These are phyloP conservation scores for Microtus ochrogaster DNA, from an alignment of 2,113 vertebrate genomes.

Conservation along the genomic window DNA sequence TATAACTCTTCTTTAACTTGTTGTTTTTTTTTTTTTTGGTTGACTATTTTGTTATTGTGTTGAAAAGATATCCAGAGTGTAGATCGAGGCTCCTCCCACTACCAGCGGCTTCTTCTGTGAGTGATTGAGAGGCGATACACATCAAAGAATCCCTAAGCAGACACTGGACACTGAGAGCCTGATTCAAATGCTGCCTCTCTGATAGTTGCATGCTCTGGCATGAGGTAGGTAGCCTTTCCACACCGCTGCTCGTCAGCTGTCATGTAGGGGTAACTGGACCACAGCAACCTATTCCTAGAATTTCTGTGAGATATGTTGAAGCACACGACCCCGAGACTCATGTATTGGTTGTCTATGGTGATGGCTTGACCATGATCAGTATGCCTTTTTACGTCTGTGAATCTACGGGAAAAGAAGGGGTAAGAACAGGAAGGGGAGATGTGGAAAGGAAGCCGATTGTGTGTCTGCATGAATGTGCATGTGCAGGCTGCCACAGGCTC, in stretches of 20 bases:
- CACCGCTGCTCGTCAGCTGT: neutral
- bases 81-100: accelerated
- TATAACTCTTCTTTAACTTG: neutral
- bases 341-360: neutral
- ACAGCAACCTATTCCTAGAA: neutral
- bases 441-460: neutral
- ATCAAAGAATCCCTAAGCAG: neutral
- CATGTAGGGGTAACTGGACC: neutral
- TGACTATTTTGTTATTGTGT: neutral
- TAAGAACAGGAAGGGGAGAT: neutral
- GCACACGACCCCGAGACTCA: neutral
- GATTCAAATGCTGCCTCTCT: neutral
- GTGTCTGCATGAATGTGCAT: accelerated
- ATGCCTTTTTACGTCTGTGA: neutral
- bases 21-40: too few relatives aligned
- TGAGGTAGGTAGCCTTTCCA: neutral
- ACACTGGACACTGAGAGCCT: neutral
- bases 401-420: neutral
- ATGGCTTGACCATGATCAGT: neutral
- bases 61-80: neutral
- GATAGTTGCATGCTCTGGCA: neutral
- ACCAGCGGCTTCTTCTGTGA: neutral
- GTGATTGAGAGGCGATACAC: neutral
- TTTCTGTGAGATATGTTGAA: neutral
- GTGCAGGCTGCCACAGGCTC: neutral